Evolutionary conservation across 2,113 vertebrate genomes (phyloP).

Genomic region (mouse (Mus musculus)): GRCm39 chr2:89195001-89195500

Average conservation of each 20-base stretch:
- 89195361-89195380: slow-evolving; percentile 26
- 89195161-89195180: neutral
- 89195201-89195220: neutral
- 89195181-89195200: neutral
- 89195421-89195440: neutral
- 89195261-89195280: neutral
- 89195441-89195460: neutral
- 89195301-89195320: neutral
- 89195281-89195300: neutral
- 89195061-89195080: neutral
- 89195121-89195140: neutral
- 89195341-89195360: neutral
- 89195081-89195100: neutral
- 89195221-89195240: neutral
- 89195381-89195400: neutral
- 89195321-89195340: neutral
- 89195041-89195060: neutral
- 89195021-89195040: neutral
- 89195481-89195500: neutral
- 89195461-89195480: neutral
- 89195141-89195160: neutral
- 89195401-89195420: neutral
- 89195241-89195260: neutral
- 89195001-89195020: neutral
- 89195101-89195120: neutral